These are phyloP conservation scores for Dryobotodes eremita DNA, from an alignment of 2,888 invertebrate species.

Conservation along the genomic window DNA sequence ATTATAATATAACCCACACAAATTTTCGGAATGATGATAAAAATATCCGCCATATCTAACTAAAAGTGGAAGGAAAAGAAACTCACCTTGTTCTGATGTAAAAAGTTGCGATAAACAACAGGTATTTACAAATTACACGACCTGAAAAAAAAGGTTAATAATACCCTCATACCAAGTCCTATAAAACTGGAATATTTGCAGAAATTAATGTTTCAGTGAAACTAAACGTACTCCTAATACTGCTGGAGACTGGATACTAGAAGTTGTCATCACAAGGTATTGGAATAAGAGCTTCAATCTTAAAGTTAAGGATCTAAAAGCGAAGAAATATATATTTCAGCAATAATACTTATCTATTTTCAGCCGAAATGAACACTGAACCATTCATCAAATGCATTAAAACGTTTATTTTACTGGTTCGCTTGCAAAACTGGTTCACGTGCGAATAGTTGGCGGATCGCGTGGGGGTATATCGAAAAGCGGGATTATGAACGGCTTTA, in stretches of 20 bases:
- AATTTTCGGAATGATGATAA: background rate
- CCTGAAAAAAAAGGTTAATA: constrained; percentile 11
- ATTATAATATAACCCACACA: background rate
- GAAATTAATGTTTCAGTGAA: constrained; percentile 19
- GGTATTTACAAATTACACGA: constrained; percentile 1
- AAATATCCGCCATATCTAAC: background rate
- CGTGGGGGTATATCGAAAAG: constrained; percentile 77
- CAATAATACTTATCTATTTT: constrained; percentile 47
- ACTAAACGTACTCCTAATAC: background rate
- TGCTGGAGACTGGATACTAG: constrained; percentile 2
- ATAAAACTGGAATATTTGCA: background rate
- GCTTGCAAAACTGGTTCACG: constrained; percentile 70
- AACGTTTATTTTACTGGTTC: constrained; percentile 61
- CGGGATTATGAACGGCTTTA: constrained; percentile 76
- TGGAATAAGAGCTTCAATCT: constrained; percentile 3
- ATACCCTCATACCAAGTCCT: background rate
- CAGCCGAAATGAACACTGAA: constrained; percentile 31
- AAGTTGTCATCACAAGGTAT: background rate
- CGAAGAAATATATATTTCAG: constrained; percentile 10
- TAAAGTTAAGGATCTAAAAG: constrained; percentile 9
- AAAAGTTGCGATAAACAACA: background rate
- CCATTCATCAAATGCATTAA: constrained; percentile 63
- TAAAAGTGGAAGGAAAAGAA: background rate
- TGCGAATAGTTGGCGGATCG: constrained; percentile 71
- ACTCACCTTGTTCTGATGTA: background rate